These are phyloP conservation scores for Nothura maculosa DNA, from an alignment of 2,797 vertebrate genomes.

Conservation along the genomic window DNA sequence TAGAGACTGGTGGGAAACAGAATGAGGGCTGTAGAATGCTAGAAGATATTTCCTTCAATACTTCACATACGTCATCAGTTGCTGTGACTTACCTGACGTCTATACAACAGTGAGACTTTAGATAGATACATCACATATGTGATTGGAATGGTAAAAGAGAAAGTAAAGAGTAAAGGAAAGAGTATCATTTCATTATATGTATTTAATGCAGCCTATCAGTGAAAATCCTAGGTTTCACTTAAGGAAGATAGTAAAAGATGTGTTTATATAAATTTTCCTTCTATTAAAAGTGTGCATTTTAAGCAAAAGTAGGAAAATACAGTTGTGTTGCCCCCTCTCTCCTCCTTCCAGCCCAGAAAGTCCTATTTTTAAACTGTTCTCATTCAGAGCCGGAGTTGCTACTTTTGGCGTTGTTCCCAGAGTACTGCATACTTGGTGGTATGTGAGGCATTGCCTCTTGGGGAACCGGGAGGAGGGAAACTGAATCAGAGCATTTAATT, in stretches of 20 bases:
- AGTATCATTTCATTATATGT: background rate
- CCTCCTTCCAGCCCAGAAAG: background rate
- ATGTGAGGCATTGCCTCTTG: conserved; percentile 60
- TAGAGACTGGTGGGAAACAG: background rate
- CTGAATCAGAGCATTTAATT: conserved; percentile 71
- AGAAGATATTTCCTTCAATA: background rate
- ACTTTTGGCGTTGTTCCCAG: conserved; percentile 70
- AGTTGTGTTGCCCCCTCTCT: background rate
- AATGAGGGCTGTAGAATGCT: background rate
- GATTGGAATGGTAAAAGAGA: background rate
- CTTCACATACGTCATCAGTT: background rate
- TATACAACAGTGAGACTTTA: background rate
- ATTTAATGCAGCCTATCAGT: background rate
- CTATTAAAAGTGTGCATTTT: background rate
- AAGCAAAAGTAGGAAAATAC: conserved; percentile 22
- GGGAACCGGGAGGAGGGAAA: conserved; percentile 35
- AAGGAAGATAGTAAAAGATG: background rate
- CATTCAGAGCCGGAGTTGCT: conserved; percentile 64
- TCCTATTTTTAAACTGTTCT: conserved; percentile 69
- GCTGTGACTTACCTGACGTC: background rate
- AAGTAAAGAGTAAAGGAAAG: background rate
- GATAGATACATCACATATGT: background rate
- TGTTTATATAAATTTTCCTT: background rate
- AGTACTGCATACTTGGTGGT: conserved; percentile 42
- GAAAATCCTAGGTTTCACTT: background rate